Base-by-base conservation (phyloP, 1,140 invertebrate genomes). In the Drosophila rufa region DNA sequence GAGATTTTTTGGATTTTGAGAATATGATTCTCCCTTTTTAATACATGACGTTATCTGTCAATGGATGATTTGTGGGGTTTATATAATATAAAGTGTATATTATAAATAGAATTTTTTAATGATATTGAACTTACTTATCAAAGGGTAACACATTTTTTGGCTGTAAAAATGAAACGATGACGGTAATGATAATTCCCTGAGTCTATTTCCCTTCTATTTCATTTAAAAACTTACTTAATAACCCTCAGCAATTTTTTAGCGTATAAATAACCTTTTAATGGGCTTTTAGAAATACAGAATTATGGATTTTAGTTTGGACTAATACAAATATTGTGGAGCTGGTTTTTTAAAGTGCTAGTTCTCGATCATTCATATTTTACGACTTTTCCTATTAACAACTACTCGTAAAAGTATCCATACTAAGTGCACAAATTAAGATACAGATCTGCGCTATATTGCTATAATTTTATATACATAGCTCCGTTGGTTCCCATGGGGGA, bases 1-100 rank as follows among this genome's bases (percentile, higher is more conserved):
- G 8, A 22, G 7, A 27, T 9, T 27, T 40, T 53, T 42, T 17
- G 0, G 4, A 33, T 25, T 22, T 38, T 7, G 14, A 25, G 8
- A 19, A 38, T 38, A 30, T 40, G 6, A 17, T 40, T 67, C 46
- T n/a, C n/a, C n/a, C n/a, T 50, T 59, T 43, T 59, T 30, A 19
- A 48, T 33, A 50, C 43, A 45, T 73, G 66, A 73, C 27, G 27
- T 38, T 58, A 27, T 73, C 36, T 22, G 11, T 36, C 14, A 1
- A 15, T 40, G 4, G 38, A 14, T 40, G 15, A n/a, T 17, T 2
- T 11, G 50, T 33, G 9, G 48, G 12, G 2, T 14, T 51, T 33
- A 19, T 0, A 7, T 19, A 8, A 25, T 25, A 25, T 25, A 25
- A 25, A 25, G 22, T 25, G 22, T 9, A 33, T 33, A 8, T 9